A percentile compares a stretch with the other conserved stretches of the same genome.
These are phyloP conservation scores for Argynnis bischoffii DNA, from an alignment of 2,888 invertebrate species.

Conservation along the genomic window DNA sequence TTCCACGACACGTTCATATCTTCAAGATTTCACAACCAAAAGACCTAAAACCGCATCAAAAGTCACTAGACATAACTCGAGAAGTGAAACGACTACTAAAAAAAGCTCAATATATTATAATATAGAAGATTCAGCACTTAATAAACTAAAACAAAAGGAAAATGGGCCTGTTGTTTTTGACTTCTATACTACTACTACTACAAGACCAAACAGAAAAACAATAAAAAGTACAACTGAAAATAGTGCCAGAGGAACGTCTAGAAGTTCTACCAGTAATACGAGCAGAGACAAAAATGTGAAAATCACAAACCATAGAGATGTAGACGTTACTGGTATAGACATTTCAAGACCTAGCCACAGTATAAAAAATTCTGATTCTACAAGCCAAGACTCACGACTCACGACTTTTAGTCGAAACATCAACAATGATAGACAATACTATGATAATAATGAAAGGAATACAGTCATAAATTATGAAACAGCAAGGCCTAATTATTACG, in stretches of 20 bases:
- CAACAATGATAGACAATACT: constrained; percentile 17
- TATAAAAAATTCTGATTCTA: neutral
- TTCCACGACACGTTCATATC: constrained; percentile 38
- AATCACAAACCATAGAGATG: constrained; percentile 20
- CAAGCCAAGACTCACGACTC: neutral
- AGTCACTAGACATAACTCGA: constrained; percentile 36
- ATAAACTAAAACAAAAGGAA: constrained; percentile 22
- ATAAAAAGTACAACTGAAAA: constrained; percentile 37
- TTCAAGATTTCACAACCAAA: constrained; percentile 39
- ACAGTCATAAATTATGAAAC: constrained; percentile 35
- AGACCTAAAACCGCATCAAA: constrained; percentile 34
- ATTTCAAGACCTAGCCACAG: neutral
- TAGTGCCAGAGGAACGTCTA: constrained; percentile 34
- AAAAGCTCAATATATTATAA: neutral
- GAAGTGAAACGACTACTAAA: constrained; percentile 27
- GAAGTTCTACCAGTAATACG: constrained; percentile 13
- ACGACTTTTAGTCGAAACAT: neutral
- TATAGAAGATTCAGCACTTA: neutral
- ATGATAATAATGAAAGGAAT: constrained; percentile 29
- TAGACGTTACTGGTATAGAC: constrained; percentile 8
- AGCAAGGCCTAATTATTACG: constrained; percentile 20
- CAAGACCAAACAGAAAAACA: constrained; percentile 42
- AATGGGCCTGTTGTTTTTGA: constrained; percentile 11
- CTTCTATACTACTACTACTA: constrained; percentile 45
- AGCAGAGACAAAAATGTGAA: constrained; percentile 13